These are phyloP conservation scores for Drosophila jambulina DNA, from an alignment of 1,140 invertebrate genomes.

Conservation along the genomic window DNA sequence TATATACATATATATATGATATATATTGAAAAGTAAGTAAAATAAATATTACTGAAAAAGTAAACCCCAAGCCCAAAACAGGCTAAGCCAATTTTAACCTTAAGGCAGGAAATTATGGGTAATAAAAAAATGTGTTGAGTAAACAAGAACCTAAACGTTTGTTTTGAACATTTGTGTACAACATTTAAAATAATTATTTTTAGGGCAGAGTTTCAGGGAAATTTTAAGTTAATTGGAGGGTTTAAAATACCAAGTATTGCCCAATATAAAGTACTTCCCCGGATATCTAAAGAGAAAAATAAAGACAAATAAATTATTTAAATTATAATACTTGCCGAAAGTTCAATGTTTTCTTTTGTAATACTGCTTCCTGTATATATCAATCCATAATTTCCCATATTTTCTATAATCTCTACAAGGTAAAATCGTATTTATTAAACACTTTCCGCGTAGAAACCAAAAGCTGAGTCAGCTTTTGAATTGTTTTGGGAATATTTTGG, in stretches of 20 bases:
- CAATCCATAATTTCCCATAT: no score
- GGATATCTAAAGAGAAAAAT: no score
- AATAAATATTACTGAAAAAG: not conserved
- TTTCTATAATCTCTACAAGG: not conserved
- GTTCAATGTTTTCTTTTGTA: not conserved
- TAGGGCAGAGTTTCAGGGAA: not conserved
- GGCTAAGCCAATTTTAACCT: not conserved
- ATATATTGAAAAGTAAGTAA: not conserved
- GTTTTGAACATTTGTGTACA: not conserved
- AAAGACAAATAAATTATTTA: not conserved
- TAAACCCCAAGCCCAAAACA: conserved; percentile 3
- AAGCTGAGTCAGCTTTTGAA: not conserved
- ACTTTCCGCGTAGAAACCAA: not conserved
- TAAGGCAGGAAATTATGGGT: not conserved
- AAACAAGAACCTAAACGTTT: not conserved
- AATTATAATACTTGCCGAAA: not conserved
- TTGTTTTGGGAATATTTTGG: not conserved
- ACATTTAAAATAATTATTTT: not conserved
- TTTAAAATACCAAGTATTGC: not conserved
- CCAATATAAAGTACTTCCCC: not conserved
- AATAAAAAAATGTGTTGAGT: conserved; percentile 1
- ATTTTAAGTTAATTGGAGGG: not conserved
- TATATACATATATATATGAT: no score
- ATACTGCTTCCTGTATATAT: not conserved
- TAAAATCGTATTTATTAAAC: not conserved